Percentiles rank a stretch among this genome's conserved stretches.
phyloP scores from a whole-genome alignment of 2,797 vertebrate genomes.

The Silurus aristotelis region DNA sequence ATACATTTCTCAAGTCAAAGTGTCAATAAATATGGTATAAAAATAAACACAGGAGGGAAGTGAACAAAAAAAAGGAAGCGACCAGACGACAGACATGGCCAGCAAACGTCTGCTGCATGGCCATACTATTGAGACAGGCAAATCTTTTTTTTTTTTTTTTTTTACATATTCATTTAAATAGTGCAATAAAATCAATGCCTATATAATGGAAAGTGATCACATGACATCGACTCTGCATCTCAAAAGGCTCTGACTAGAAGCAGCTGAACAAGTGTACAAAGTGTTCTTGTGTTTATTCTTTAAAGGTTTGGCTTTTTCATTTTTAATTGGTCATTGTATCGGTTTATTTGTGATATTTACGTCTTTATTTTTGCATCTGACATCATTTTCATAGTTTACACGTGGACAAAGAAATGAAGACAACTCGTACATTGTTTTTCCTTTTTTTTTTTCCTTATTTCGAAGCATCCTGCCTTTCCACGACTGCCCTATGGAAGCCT shows the following conservation, averaged over 20 bases:
- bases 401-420: conserved; percentile 42
- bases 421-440: conserved; percentile 12
- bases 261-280: conserved; percentile 48
- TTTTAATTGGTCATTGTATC: not conserved
- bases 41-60: conserved; percentile 88
- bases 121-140: conserved; percentile 82
- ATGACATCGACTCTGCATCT: conserved; percentile 45
- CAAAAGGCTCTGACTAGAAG: conserved; percentile 46
- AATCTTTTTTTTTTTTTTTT: conserved; percentile 57
- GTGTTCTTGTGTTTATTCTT: conserved; percentile 52
- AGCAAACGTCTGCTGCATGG: conserved; percentile 73
- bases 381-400: conserved; percentile 71
- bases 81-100: conserved; percentile 77
- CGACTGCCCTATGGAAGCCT: conserved; percentile 42
- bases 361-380: conserved; percentile 73
- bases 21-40: conserved; percentile 98
- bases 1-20: conserved; percentile 92
- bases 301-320: conserved; percentile 43
- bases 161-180: conserved; percentile 81
- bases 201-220: conserved; percentile 70
- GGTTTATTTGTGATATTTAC: conserved; percentile 70
- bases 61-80: conserved; percentile 73
- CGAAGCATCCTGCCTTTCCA: conserved; percentile 28
- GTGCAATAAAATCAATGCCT: conserved; percentile 82
- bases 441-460: too few relatives aligned